These are phyloP conservation scores for Mamestra brassicae DNA, from an alignment of 2,888 invertebrate species.

Conservation along the genomic window DNA sequence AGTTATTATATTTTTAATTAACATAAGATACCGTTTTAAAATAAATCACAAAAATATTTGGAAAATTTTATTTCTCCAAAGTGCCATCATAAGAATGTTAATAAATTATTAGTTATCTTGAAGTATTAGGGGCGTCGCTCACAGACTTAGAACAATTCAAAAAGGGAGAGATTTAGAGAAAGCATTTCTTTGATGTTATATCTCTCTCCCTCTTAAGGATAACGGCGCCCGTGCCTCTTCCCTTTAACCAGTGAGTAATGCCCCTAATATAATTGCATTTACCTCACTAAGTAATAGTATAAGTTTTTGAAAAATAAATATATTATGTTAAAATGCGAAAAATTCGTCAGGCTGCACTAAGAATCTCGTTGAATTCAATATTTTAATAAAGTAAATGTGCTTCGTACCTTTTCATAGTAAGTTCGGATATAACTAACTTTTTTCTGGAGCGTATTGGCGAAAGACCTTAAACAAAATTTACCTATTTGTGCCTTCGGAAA, in stretches of 20 bases:
- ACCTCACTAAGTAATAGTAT: conserved; percentile 23
- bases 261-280: conserved; percentile 44
- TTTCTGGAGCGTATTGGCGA: conserved; percentile 11
- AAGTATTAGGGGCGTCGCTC: background rate
- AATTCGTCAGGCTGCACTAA: background rate
- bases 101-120: conserved; percentile 5
- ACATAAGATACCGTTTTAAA: conserved; percentile 4
- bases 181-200: background rate
- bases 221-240: background rate
- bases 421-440: conserved; percentile 2
- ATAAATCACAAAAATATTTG: conserved; percentile 13
- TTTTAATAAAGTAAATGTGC: background rate
- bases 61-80: background rate
- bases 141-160: background rate
- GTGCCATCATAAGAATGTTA: conserved; percentile 40
- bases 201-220: background rate
- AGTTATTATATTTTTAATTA: conserved; percentile 51
- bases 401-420: background rate
- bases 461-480: background rate
- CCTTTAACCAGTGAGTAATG: background rate
- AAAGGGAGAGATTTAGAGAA: background rate
- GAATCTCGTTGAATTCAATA: conserved; percentile 33
- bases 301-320: conserved; percentile 2
- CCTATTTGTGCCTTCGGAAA: background rate
- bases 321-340: conserved; percentile 3